Percentiles rank a stretch among this genome's conserved stretches.
Conservation (phyloP, 1,140 invertebrate genomes). For the Drosophila sp. region DNA sequence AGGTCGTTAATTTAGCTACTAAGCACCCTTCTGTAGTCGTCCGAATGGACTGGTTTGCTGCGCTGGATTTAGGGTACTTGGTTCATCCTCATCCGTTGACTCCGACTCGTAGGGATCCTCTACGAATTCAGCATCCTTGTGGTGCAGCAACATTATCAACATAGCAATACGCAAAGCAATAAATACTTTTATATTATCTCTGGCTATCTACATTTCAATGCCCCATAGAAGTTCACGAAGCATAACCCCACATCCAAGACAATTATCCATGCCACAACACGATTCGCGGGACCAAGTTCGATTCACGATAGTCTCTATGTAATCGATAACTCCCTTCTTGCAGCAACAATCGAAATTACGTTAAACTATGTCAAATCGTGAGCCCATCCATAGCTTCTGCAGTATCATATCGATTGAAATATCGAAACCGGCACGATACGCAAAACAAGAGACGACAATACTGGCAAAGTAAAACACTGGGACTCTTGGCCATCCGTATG, state of each 20-base stretch:
- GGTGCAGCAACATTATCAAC: slow-evolving; percentile 25
- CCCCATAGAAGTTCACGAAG: slow-evolving; percentile 24
- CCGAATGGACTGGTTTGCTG: neutral
- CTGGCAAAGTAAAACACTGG: slow-evolving; percentile 16
- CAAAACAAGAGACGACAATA: slow-evolving; percentile 36
- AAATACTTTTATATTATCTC: slow-evolving; percentile 51
- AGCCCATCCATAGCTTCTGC: slow-evolving; percentile 26
- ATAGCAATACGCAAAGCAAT: slow-evolving; percentile 24
- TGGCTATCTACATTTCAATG: slow-evolving; percentile 54
- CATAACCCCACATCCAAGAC: slow-evolving; percentile 31
- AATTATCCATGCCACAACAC: slow-evolving; percentile 42
- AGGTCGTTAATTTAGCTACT: slow-evolving; percentile 51
- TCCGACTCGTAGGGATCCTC: slow-evolving; percentile 32
- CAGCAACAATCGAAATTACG: slow-evolving; percentile 49
- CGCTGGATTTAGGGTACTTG: slow-evolving; percentile 6
- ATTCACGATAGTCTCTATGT: slow-evolving; percentile 25
- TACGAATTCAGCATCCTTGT: neutral
- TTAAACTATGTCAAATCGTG: slow-evolving; percentile 27
- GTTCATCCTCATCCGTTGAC: neutral
- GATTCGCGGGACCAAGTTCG: slow-evolving; percentile 40
- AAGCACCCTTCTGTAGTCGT: slow-evolving; percentile 24
- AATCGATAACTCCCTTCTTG: slow-evolving; percentile 40
- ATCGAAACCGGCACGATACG: neutral
- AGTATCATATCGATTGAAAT: slow-evolving; percentile 31
- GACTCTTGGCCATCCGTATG: slow-evolving; percentile 31